These are phyloP conservation scores for Ophion ellenae DNA, from an alignment of 2,888 invertebrate species.

Conservation along the genomic window DNA sequence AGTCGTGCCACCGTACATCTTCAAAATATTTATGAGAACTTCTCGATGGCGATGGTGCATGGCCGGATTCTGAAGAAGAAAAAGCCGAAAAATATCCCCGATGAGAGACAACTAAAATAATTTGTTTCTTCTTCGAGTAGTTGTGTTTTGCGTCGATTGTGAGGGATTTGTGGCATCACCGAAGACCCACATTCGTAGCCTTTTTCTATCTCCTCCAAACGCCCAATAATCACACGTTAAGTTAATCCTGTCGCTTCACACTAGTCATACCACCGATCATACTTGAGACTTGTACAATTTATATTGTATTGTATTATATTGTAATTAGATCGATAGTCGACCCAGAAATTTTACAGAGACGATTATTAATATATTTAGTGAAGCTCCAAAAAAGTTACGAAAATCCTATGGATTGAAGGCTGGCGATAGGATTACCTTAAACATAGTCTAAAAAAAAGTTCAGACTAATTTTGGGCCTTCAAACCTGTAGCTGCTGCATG, in stretches of 20 bases:
- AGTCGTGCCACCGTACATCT: constrained; percentile 83
- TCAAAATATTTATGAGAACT: constrained; percentile 88
- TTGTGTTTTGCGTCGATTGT: not conserved
- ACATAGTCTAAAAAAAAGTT: not conserved
- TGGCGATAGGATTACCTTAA: not conserved
- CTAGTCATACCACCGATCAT: no score
- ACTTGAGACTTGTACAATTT: no score
- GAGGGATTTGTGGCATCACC: no score
- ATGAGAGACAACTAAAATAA: not conserved
- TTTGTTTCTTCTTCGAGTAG: not conserved
- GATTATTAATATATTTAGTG: no score
- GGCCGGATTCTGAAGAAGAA: constrained; percentile 86
- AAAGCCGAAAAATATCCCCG: not conserved
- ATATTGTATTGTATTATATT: no score
- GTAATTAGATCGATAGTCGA: no score
- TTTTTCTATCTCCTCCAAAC: no score
- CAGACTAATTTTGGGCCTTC: constrained; percentile 19
- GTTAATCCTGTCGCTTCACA: no score
- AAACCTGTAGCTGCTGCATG: constrained; percentile 89
- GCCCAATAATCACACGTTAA: not conserved
- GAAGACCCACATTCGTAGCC: no score
- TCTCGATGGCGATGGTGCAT: constrained; percentile 91
- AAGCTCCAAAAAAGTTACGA: no score
- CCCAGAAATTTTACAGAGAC: no score
- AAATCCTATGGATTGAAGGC: no score